Evolutionary conservation across 2,888 invertebrate genomes (phyloP).

Genomic region (Dorcus parallelipipedus): DNA sequence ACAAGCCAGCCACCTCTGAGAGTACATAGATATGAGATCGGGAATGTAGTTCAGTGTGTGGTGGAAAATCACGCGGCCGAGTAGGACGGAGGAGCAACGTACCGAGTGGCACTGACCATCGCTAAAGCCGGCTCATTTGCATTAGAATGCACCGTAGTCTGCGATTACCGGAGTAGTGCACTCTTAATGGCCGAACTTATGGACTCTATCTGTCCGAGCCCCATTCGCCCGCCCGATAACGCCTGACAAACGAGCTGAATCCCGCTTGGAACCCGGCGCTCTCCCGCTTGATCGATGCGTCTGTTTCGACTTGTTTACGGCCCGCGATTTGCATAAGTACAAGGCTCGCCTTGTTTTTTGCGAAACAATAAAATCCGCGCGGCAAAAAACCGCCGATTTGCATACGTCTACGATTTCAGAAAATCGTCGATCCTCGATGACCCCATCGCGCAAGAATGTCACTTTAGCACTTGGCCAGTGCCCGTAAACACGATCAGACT

Average conservation of each 20-base stretch:
- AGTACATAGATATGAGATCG: neutral
- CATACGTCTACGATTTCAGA: too few relatives aligned
- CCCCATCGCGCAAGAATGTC: too few relatives aligned
- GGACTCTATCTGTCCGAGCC: constrained; percentile 17
- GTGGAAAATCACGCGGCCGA: constrained; percentile 14
- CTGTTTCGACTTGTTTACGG: too few relatives aligned
- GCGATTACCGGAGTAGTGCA: constrained; percentile 25
- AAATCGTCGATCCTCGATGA: too few relatives aligned
- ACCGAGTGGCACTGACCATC: constrained; percentile 24
- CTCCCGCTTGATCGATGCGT: neutral
- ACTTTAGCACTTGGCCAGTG: too few relatives aligned
- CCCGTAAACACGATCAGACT: too few relatives aligned
- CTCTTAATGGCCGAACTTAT: constrained; percentile 24
- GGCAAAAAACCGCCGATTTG: too few relatives aligned
- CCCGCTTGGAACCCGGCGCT: constrained; percentile 4
- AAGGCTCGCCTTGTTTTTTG: too few relatives aligned
- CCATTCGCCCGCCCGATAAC: constrained; percentile 17
- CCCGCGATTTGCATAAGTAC: too few relatives aligned
- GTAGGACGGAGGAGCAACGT: constrained; percentile 21
- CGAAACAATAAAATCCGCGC: too few relatives aligned
- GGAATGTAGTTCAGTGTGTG: neutral
- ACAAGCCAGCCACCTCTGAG: neutral
- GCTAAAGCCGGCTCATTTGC: constrained; percentile 23
- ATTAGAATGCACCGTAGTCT: constrained; percentile 27
- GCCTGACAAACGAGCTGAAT: constrained; percentile 16